Evolutionary conservation across 2,888 invertebrate species (phyloP).

Genomic region (Cataglyphis livida): DNA sequence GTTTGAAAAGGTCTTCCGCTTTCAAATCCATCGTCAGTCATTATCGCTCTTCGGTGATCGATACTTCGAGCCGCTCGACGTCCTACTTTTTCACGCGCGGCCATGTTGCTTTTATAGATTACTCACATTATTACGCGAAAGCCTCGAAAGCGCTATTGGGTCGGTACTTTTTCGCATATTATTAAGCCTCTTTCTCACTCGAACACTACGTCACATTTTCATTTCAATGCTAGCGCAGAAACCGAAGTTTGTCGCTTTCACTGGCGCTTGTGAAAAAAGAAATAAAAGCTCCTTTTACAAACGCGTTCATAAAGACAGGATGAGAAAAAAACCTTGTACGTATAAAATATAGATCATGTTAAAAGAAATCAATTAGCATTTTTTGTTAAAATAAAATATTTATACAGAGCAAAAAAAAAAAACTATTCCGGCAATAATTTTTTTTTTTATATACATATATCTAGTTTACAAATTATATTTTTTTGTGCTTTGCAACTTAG

Average conservation of each 20-base stretch:
- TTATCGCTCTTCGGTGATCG: slow-evolving; percentile 71
- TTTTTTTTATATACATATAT: background rate
- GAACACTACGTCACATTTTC: background rate
- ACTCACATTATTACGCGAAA: slow-evolving; percentile 69
- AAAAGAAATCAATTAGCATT: background rate
- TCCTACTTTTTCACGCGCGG: slow-evolving; percentile 64
- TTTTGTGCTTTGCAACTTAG: background rate
- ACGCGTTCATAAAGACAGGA: background rate
- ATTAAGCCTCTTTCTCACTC: slow-evolving; percentile 58
- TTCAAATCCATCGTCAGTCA: slow-evolving; percentile 74
- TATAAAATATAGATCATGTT: background rate
- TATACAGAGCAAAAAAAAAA: too few species aligned
- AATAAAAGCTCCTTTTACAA: background rate
- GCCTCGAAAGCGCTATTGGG: slow-evolving; percentile 54
- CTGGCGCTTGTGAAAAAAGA: slow-evolving; percentile 15
- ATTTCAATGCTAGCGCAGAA: slow-evolving; percentile 30
- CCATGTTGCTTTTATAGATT: slow-evolving; percentile 64
- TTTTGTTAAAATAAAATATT: background rate
- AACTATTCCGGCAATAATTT: background rate
- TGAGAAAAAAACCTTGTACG: background rate
- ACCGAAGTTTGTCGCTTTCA: slow-evolving; percentile 56
- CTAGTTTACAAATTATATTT: background rate
- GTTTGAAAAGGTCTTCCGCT: slow-evolving; percentile 70
- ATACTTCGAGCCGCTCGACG: slow-evolving; percentile 68
- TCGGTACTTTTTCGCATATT: slow-evolving; percentile 39